Evolutionary conservation across 1,140 invertebrate genomes (phyloP).

Genomic region (Whitmania pigra): DNA sequence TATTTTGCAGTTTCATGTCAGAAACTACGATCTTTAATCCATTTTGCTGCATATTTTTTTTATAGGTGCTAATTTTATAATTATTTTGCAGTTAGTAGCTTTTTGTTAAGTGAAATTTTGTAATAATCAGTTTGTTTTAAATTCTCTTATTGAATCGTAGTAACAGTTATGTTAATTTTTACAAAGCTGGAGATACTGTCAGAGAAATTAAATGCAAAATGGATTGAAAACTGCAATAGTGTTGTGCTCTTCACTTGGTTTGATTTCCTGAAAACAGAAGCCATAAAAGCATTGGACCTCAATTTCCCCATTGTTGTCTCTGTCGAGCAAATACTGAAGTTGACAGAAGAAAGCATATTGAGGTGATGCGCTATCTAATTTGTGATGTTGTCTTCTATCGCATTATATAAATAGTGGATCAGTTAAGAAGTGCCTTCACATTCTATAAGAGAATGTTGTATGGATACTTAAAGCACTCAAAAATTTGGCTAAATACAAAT

Average conservation of each 20-base stretch:
- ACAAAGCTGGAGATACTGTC: background rate
- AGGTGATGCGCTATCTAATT: background rate
- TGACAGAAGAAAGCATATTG: background rate
- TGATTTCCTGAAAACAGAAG: slow-evolving; percentile 13
- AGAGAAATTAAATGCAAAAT: background rate
- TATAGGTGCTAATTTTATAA: background rate
- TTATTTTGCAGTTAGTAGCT: too few species aligned
- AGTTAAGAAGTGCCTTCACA: too few species aligned
- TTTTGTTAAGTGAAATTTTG: too few species aligned
- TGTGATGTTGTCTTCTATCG: background rate
- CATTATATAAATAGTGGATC: too few species aligned
- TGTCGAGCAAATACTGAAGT: background rate
- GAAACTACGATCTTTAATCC: too few species aligned
- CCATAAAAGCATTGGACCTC: slow-evolving; percentile 4
- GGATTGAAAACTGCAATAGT: background rate
- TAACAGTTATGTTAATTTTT: background rate
- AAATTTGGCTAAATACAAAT: too few species aligned
- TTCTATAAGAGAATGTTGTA: too few species aligned
- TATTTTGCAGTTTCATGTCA: too few species aligned
- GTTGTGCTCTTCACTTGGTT: slow-evolving; percentile 17
- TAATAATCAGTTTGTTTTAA: background rate
- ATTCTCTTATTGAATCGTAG: too few species aligned
- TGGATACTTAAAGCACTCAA: too few species aligned
- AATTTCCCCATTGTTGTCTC: slow-evolving; percentile 9
- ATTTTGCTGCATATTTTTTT: background rate